A percentile compares a stretch with the other conserved stretches of the same genome.
These are phyloP conservation scores for Otocyon megalotis DNA, from an alignment of 2,113 vertebrate species.

Conservation along the genomic window DNA sequence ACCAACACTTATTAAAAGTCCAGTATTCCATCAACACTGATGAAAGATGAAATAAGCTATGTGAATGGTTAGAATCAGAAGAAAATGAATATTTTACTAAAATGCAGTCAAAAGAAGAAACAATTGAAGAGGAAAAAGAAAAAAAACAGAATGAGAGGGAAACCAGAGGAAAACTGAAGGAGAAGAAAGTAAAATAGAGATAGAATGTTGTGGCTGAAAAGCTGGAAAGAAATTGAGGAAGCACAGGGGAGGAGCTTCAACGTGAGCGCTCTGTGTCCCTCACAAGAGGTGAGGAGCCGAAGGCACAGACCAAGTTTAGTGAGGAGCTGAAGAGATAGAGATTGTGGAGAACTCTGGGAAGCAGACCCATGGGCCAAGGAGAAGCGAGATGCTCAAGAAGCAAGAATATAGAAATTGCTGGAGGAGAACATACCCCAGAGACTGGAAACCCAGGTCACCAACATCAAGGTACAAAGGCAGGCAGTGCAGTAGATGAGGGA, in stretches of 20 bases:
- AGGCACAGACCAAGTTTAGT: slow-evolving; percentile 84
- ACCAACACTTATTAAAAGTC: not conserved
- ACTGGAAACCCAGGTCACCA: slow-evolving; percentile 77
- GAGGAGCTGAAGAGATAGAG: slow-evolving; percentile 73
- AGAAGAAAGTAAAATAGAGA: slow-evolving; percentile 87
- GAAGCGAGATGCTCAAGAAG: slow-evolving; percentile 57
- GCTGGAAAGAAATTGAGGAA: slow-evolving; percentile 92
- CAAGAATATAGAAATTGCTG: slow-evolving; percentile 3
- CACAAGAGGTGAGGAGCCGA: slow-evolving; percentile 81
- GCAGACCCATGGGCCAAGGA: slow-evolving; percentile 87
- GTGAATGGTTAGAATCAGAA: slow-evolving; percentile 87
- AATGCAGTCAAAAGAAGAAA: slow-evolving; percentile 85
- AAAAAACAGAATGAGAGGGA: slow-evolving; percentile 86
- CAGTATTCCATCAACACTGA: not conserved
- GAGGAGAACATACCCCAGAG: slow-evolving; percentile 46
- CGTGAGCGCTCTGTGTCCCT: slow-evolving; percentile 26
- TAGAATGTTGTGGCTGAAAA: slow-evolving; percentile 88
- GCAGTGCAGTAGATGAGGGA: slow-evolving; percentile 80
- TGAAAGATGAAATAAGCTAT: slow-evolving; percentile 73
- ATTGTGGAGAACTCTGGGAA: slow-evolving; percentile 87
- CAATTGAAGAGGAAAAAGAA: slow-evolving; percentile 65
- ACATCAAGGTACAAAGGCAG: slow-evolving; percentile 68
- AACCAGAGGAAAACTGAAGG: slow-evolving; percentile 84
- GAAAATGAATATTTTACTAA: slow-evolving; percentile 86
- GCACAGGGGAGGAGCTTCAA: slow-evolving; percentile 86